These are phyloP conservation scores for Chloromyia formosa DNA, from an alignment of 2,888 invertebrate genomes.

Conservation along the genomic window DNA sequence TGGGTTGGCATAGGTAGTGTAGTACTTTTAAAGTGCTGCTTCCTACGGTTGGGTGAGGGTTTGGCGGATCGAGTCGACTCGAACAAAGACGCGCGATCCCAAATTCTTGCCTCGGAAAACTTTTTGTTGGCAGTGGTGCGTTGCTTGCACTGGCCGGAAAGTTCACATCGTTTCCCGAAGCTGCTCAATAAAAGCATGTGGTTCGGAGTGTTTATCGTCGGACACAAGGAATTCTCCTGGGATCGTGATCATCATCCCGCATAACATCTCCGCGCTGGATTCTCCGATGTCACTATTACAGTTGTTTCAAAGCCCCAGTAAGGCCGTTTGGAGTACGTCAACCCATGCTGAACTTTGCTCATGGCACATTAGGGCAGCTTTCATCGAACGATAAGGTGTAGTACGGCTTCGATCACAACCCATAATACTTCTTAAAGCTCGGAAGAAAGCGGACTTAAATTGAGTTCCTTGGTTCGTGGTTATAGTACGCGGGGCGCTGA, in stretches of 20 bases:
- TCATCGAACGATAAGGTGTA: not conserved
- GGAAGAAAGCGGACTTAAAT: not conserved
- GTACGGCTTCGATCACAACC: not conserved
- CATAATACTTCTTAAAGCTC: not conserved
- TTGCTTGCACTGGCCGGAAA: not conserved
- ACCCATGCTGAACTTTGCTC: not conserved
- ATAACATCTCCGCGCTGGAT: not conserved
- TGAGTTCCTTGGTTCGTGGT: not conserved
- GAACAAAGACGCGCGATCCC: not conserved
- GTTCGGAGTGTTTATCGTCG: not conserved
- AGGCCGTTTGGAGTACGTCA: not conserved
- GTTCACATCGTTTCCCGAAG: conserved; percentile 11
- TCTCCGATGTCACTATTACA: not conserved
- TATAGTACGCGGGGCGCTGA: not conserved
- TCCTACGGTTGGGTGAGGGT: not conserved
- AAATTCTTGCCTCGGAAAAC: conserved; percentile 8
- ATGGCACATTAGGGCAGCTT: not conserved
- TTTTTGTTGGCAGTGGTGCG: no score
- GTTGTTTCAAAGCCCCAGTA: not conserved
- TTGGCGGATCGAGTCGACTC: not conserved
- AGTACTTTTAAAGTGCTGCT: no score
- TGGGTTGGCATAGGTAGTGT: no score
- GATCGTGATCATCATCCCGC: not conserved
- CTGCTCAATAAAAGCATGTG: not conserved
- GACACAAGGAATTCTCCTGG: not conserved